phyloP scores from a whole-genome alignment of 2,888 invertebrate species.

The Salpingus planirostris region DNA sequence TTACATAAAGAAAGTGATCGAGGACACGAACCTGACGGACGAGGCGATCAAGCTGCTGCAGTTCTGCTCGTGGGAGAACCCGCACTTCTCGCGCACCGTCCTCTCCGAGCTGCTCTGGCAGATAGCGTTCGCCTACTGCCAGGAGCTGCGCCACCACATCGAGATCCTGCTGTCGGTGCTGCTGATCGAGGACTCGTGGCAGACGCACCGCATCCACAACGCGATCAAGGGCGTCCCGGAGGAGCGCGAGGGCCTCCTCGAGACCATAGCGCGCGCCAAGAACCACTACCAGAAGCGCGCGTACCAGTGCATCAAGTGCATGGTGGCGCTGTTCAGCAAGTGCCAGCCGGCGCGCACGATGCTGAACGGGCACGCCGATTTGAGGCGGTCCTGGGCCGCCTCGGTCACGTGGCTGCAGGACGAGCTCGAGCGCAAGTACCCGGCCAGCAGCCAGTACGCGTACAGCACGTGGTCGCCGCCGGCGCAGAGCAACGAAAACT shows the following conservation, averaged over 20 bases:
- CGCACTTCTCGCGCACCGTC: slow-evolving; percentile 81
- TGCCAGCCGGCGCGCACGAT: slow-evolving; percentile 72
- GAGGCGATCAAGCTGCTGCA: slow-evolving; percentile 84
- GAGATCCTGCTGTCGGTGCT: slow-evolving; percentile 81
- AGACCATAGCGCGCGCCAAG: slow-evolving; percentile 86
- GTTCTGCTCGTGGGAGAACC: slow-evolving; percentile 96
- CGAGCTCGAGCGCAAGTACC: slow-evolving; percentile 74
- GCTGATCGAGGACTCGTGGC: slow-evolving; percentile 92
- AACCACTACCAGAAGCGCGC: slow-evolving; percentile 94
- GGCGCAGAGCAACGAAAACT: slow-evolving; percentile 88
- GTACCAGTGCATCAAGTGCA: slow-evolving; percentile 93
- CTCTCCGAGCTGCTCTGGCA: slow-evolving; percentile 89
- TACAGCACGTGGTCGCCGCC: slow-evolving; percentile 93
- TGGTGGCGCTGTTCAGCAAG: slow-evolving; percentile 83
- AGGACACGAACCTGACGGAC: slow-evolving; percentile 87
- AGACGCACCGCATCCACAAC: slow-evolving; percentile 86
- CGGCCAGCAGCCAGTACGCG: slow-evolving; percentile 59
- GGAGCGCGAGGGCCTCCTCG: slow-evolving; percentile 85
- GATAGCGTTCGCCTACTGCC: slow-evolving; percentile 81
- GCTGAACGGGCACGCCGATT: slow-evolving; percentile 65
- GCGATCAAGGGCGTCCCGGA: slow-evolving; percentile 83
- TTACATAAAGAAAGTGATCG: slow-evolving; percentile 90
- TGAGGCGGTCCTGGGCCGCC: slow-evolving; percentile 78
- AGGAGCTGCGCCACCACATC: slow-evolving; percentile 86
- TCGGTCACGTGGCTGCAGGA: slow-evolving; percentile 94